A percentile compares a stretch with the other conserved stretches of the same genome.
phyloP scores from a whole-genome alignment of 2,113 vertebrate genomes.

The Nyctibius bracteatus region DNA sequence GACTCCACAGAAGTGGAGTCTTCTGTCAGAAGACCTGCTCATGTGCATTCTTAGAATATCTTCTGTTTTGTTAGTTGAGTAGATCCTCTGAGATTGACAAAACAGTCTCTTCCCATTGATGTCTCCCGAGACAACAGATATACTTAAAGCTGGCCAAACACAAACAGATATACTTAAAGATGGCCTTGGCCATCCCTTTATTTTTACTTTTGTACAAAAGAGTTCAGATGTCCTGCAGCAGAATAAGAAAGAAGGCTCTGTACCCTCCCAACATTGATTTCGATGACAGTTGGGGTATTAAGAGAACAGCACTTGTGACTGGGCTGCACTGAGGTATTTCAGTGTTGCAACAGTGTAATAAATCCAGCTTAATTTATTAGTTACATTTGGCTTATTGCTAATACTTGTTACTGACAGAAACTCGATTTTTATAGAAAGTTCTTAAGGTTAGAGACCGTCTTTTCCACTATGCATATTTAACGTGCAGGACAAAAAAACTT shows the following conservation, averaged over 20 bases:
- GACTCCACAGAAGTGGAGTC: not conserved
- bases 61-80: not conserved
- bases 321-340: not conserved
- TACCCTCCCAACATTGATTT: not conserved
- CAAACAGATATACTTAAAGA: too few species aligned
- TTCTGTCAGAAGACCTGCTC: not conserved
- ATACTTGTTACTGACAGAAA: not conserved
- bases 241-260: not conserved
- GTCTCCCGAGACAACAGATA: not conserved
- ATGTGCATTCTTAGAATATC: fast-evolving
- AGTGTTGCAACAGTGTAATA: not conserved
- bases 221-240: not conserved
- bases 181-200: fast-evolving
- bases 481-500: not conserved
- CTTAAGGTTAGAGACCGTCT: not conserved
- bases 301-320: not conserved
- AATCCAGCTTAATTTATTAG: not conserved
- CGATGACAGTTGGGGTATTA: not conserved
- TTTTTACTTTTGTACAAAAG: not conserved
- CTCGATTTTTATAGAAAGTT: not conserved
- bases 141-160: too few species aligned
- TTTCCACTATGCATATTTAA: not conserved
- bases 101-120: not conserved
- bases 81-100: not conserved
- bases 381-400: not conserved